Evolutionary conservation across 2,888 invertebrate species (phyloP).

Genomic region (Priapulus caudatus): DNA sequence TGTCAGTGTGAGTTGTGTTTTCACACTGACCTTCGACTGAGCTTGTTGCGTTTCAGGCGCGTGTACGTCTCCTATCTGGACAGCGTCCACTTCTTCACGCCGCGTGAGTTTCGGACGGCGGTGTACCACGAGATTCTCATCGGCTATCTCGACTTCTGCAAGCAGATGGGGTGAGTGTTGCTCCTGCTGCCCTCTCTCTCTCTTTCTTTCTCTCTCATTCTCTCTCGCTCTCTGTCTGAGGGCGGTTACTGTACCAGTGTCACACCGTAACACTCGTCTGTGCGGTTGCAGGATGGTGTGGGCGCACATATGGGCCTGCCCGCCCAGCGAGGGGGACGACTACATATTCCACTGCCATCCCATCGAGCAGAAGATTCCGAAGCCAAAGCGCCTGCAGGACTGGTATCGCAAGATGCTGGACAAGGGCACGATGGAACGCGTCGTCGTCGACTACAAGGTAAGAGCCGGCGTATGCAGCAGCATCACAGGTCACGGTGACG

Average conservation of each 20-base stretch:
- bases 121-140: slow-evolving; percentile 98
- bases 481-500: too few species aligned
- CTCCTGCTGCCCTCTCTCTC: too few species aligned
- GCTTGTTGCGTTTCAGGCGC: slow-evolving; percentile 48
- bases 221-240: too few species aligned
- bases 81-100: slow-evolving; percentile 98
- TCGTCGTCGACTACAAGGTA: slow-evolving; percentile 93
- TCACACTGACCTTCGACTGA: too few species aligned
- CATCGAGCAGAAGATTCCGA: slow-evolving; percentile 96
- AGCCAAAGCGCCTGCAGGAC: slow-evolving; percentile 96
- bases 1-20: too few species aligned
- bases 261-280: too few species aligned
- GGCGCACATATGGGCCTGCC: slow-evolving; percentile 99
- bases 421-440: slow-evolving; percentile 94
- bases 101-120: slow-evolving; percentile 86
- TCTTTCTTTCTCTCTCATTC: too few species aligned
- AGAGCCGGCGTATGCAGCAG: too few species aligned
- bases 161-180: slow-evolving; percentile 64
- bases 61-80: slow-evolving; percentile 99
- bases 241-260: too few species aligned
- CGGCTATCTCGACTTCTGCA: slow-evolving; percentile 96
- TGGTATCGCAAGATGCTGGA: slow-evolving; percentile 99
- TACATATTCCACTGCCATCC: slow-evolving; percentile 99
- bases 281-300: slow-evolving; percentile 75
- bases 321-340: slow-evolving; percentile 98